Evolutionary conservation across 2,888 invertebrate species (phyloP), one percentile per base, ranked within the genome.

Genomic region (Palloptera scutellata): DNA sequence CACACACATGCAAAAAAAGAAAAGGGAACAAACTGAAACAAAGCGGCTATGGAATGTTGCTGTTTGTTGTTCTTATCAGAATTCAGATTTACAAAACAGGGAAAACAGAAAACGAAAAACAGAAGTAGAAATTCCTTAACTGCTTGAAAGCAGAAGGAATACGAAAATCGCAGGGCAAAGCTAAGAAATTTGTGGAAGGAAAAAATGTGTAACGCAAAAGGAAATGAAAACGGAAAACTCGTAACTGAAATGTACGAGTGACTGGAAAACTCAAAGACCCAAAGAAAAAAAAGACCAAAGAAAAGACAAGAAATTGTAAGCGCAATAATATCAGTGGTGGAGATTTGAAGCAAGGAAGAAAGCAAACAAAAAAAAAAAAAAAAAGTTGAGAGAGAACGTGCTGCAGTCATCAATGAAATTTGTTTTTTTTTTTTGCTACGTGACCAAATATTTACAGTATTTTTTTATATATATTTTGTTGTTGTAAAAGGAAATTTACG

Each of bases 81-180:
- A 20, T 41, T n/a, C 1, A 41, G 40, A 58, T 15, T 58, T 58
- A 41, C 12, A 30, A n/a, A 30, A 58, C 30, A 15, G n/a, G 15
- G n/a, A 58, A 40, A n/a, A 17, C 10, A 19, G n/a, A 15, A 45
- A 60, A 19, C 40, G 11, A 15, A 15, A 41, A 15, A 43, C 10
- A 11, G 30, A 30, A 30, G 30, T n/a, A 30, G 6, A 30, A 30
- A 30, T 30, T 30, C 30, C 13, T 19, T 42, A 53, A 52, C 51
- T n/a, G 40, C 42, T 4, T 6, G 52, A 61, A 15, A 41, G 13
- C 12, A 66, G 77, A 76, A 78, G 76, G 41, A 42, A 6, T 4
- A 42, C 12, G 42, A 15, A 41, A 41, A 42, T 41, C 40, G 15
- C 41, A 13, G 77, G 13, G 11, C 13, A 48, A 48, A 48, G 48